A percentile compares a stretch with the other conserved stretches of the same genome.
These are phyloP conservation scores for Narcine bancroftii DNA, from an alignment of 2,113 vertebrate species.

Conservation along the genomic window DNA sequence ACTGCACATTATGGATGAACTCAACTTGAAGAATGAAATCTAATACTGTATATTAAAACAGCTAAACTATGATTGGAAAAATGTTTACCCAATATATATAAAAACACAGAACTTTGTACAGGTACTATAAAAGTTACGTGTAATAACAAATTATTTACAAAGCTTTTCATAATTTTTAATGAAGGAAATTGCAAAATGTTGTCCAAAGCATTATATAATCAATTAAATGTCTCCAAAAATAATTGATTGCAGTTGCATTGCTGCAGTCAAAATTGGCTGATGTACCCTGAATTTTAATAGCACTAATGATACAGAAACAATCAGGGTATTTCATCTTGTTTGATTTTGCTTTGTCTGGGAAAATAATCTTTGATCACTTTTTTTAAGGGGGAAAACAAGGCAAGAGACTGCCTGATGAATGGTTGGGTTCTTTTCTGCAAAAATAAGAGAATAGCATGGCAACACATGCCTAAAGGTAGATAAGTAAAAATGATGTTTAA, in stretches of 20 bases:
- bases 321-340: background rate
- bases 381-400: too few relatives aligned
- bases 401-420: too few relatives aligned
- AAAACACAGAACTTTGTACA: background rate
- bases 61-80: background rate
- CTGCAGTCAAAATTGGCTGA: background rate
- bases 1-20: background rate
- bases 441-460: too few relatives aligned
- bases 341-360: too few relatives aligned
- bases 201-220: background rate
- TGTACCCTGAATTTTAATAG: background rate
- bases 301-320: background rate
- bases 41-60: conserved; percentile 24
- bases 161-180: background rate
- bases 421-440: too few relatives aligned
- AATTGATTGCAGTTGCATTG: background rate
- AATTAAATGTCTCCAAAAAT: background rate
- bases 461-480: too few relatives aligned
- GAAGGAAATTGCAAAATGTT: background rate
- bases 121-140: background rate
- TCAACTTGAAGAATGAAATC: background rate
- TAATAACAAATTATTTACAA: background rate
- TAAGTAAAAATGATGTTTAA: too few relatives aligned
- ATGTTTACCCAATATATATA: background rate
- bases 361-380: too few relatives aligned